These are phyloP conservation scores for Lateolabrax maculatus DNA, from an alignment of 2,797 vertebrate species.

Conservation along the genomic window DNA sequence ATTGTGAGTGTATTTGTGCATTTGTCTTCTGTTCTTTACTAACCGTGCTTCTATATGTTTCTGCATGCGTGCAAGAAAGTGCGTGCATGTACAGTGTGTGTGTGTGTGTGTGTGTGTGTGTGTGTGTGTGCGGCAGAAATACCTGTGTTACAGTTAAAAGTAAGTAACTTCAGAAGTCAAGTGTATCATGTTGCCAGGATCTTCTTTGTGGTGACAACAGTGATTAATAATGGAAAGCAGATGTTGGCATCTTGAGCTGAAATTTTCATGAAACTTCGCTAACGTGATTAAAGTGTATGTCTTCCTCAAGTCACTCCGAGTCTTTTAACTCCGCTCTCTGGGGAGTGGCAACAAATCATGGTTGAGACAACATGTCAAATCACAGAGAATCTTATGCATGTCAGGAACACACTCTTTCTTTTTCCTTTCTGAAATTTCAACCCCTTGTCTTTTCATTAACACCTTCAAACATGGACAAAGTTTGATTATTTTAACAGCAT, in stretches of 20 bases:
- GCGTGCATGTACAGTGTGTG: slow-evolving; percentile 3
- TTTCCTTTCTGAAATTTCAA: slow-evolving; percentile 48
- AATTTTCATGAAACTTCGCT: slow-evolving; percentile 85
- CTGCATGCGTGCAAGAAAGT: slow-evolving; percentile 17
- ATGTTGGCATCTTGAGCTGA: slow-evolving; percentile 82
- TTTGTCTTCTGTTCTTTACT: slow-evolving; percentile 9
- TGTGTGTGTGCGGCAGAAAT: slow-evolving; percentile 53
- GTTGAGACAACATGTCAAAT: slow-evolving; percentile 85
- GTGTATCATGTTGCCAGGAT: slow-evolving; percentile 77
- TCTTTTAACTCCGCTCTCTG: slow-evolving; percentile 82
- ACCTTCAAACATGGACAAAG: slow-evolving; percentile 46
- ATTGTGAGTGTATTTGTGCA: slow-evolving; percentile 13
- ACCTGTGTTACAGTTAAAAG: slow-evolving; percentile 78
- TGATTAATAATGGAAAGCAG: slow-evolving; percentile 86
- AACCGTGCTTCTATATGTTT: neutral
- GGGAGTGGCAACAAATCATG: slow-evolving; percentile 85
- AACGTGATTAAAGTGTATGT: slow-evolving; percentile 85
- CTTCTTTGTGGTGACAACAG: slow-evolving; percentile 82
- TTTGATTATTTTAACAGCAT: slow-evolving; percentile 56
- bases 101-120: slow-evolving; percentile 25
- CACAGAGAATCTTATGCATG: slow-evolving; percentile 69
- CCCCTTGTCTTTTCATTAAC: slow-evolving; percentile 46
- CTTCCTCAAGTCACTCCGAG: slow-evolving; percentile 82
- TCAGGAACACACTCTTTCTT: slow-evolving; percentile 63
- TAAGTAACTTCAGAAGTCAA: slow-evolving; percentile 81